Conservation (phyloP, 64 coral and sea anemone species). For the Montipora capricornis region DNA sequence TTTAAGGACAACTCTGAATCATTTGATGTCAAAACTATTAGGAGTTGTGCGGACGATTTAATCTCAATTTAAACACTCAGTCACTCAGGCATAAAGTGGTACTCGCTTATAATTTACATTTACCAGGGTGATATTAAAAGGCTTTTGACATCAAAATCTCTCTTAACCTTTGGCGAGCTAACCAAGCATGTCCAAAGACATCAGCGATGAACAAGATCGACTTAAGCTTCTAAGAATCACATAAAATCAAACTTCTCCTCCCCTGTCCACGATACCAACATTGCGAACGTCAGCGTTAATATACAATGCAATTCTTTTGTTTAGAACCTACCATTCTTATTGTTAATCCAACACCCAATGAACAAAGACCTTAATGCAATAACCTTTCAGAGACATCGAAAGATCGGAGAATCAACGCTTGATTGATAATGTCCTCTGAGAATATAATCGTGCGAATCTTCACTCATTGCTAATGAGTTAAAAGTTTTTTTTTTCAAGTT, state of each 20-base stretch:
- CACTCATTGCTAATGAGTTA: conserved; percentile 12
- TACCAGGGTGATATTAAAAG: background rate
- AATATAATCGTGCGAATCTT: conserved; percentile 29
- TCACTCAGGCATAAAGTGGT: background rate
- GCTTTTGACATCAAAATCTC: background rate
- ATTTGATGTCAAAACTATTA: conserved; percentile 13
- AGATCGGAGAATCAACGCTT: conserved; percentile 38
- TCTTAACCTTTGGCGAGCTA: conserved; percentile 10
- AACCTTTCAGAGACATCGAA: conserved; percentile 46
- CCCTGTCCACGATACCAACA: conserved; percentile 38
- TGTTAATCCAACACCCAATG: conserved; percentile 30
- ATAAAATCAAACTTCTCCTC: conserved; percentile 72
- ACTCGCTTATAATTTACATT: conserved; percentile 25
- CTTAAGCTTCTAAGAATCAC: conserved; percentile 43
- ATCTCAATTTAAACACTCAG: background rate
- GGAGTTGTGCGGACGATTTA: conserved; percentile 7
- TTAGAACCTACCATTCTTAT: conserved; percentile 36
- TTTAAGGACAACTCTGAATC: background rate
- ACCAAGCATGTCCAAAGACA: conserved; percentile 20
- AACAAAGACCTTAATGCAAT: conserved; percentile 61
- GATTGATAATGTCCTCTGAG: conserved; percentile 13
- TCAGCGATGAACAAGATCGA: conserved; percentile 14
- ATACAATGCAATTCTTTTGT: conserved; percentile 49
- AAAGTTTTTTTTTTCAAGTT: background rate
- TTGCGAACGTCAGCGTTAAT: conserved; percentile 39